These are phyloP conservation scores for Tinea trinotella DNA, from an alignment of 2,888 invertebrate genomes.

Conservation along the genomic window DNA sequence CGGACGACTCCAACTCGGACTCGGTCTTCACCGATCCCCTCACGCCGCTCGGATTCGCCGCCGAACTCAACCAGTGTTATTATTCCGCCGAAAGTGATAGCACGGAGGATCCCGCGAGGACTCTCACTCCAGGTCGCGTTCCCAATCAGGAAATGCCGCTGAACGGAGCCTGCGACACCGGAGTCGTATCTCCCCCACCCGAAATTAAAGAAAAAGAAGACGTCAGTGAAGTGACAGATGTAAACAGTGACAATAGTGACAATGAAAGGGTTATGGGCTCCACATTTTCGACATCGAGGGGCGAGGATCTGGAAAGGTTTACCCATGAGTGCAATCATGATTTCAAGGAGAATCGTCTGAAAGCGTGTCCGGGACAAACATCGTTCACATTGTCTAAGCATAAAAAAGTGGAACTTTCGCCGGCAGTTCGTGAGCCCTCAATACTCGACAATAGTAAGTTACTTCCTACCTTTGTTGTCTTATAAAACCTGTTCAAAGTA, in stretches of 20 bases:
- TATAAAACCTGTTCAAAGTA: not conserved
- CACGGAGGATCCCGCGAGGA: slow-evolving; percentile 36
- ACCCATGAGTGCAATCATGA: slow-evolving; percentile 57
- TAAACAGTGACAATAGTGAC: slow-evolving; percentile 44
- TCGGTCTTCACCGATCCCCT: slow-evolving; percentile 84
- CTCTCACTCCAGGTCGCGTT: slow-evolving; percentile 10
- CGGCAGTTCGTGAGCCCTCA: slow-evolving; percentile 50
- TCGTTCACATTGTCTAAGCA: slow-evolving; percentile 75
- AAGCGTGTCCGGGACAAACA: slow-evolving; percentile 54
- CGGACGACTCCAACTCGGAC: slow-evolving; percentile 76
- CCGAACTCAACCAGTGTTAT: slow-evolving; percentile 76
- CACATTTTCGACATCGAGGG: slow-evolving; percentile 44
- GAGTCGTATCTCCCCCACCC: slow-evolving; percentile 42
- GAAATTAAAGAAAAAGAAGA: slow-evolving; percentile 51
- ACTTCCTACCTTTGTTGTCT: slow-evolving; percentile 10
- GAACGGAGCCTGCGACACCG: slow-evolving; percentile 29
- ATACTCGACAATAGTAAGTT: slow-evolving; percentile 48
- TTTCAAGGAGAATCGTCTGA: slow-evolving; percentile 58
- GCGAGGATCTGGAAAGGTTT: slow-evolving; percentile 37
- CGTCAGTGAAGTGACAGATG: slow-evolving; percentile 43
- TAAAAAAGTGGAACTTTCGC: slow-evolving; percentile 74
- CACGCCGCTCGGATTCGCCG: slow-evolving; percentile 70
- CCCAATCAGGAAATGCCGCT: slow-evolving; percentile 48
- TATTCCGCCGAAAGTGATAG: slow-evolving; percentile 74
- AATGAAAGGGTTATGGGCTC: slow-evolving; percentile 62